Evolutionary conservation across 2,113 vertebrate genomes (phyloP).

Genomic region (Centrocercus urophasianus): DNA sequence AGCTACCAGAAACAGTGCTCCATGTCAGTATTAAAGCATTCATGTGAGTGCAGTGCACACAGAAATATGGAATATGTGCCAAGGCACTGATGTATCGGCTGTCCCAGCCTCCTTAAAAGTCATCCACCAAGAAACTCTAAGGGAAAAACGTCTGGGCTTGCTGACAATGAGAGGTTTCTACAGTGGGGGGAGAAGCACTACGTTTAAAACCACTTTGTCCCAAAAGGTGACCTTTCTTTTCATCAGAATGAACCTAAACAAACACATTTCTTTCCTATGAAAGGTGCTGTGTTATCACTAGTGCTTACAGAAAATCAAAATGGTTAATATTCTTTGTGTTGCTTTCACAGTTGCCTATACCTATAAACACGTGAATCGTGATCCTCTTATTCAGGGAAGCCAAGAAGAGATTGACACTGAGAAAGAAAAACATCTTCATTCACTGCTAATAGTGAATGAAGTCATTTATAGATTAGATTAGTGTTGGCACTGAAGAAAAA

Average conservation of each 20-base stretch:
- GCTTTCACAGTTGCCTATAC: slow-evolving; percentile 28
- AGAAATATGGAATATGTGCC: not conserved
- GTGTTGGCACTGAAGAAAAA: not conserved
- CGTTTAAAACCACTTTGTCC: not conserved
- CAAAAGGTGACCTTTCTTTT: not conserved
- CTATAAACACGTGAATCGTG: slow-evolving; percentile 29
- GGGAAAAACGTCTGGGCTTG: not conserved
- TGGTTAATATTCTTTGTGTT: not conserved
- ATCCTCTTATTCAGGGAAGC: not conserved
- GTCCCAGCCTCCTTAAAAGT: not conserved
- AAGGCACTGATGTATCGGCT: not conserved
- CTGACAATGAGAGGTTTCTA: not conserved
- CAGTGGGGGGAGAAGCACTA: not conserved
- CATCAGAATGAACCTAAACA: not conserved
- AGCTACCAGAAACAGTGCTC: not conserved
- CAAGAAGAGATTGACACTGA: not conserved
- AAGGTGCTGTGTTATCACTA: not conserved
- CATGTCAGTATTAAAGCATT: not conserved
- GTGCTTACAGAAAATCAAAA: not conserved
- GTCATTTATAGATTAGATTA: not conserved
- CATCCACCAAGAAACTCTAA: not conserved
- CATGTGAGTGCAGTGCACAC: accelerated
- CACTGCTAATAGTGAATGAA: not conserved
- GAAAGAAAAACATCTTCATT: not conserved
- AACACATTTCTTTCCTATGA: not conserved